Base-by-base conservation (phyloP, 2,797 vertebrate genomes). In the Enteromius paludinosus region DNA sequence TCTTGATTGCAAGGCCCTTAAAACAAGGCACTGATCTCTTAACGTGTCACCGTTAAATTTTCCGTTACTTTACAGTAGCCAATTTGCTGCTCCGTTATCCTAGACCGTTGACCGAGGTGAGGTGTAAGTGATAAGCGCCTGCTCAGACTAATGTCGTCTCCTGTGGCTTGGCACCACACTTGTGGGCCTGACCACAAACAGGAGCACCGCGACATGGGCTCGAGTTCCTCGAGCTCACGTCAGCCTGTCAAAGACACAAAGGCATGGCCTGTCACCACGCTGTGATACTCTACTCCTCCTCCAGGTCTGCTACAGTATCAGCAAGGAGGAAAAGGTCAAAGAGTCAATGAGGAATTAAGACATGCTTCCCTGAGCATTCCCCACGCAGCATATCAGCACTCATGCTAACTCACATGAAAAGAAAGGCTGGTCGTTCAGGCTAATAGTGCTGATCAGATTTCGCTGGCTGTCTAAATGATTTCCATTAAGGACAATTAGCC, bases 11-110 rank as follows among this genome's bases (percentile, higher is more conserved):
- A 86, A 86, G 86, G 93, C 91, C 94, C 95, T 95, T 96, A 96
- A 96, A 97, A 87, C 77, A 85, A 96, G 92, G 92, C 95, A 97
- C 97, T 95, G 95, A 96, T 97, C 95, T 95, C 86, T 89, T 91
- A 89, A 91, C 93, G 94, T 93, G 94, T 93, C 78, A 87, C 91
- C 14, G 94, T 94, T 94, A 92, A 93, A 95, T 95, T 96, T 97
- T 95, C 95, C 93, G 93, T 95, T 95, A 93, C 96, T 95, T 96
- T 94, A 94, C 95, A 95, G 93, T 90, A 93, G 90, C 92, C 92
- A 88, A 93, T 96, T 94, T 95, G 96, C 92, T 92, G 91, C 93
- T 83, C 77, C 8, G 94, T 95, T 94, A 97, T 93, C 90, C 87
- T 93, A 95, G 92, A 93, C 93, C 82, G 89, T 86, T 95, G 96